Conservation (phyloP, 2,888 invertebrate species). For the Geotrupes spiniger region DNA sequence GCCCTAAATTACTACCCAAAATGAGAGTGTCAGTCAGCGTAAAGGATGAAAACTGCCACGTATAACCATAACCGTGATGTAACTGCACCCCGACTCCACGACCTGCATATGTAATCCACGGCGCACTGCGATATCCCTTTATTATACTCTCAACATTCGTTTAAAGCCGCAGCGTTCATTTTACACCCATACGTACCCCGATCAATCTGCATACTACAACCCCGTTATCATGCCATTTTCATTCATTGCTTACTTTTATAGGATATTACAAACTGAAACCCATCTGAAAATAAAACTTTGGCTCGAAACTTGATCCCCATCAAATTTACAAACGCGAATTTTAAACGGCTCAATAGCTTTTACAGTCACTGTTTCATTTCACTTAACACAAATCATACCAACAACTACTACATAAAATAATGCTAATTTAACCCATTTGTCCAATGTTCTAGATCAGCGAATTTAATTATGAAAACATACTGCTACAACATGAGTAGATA, state of each 20-base stretch:
- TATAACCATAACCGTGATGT: conserved; percentile 34
- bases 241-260: conserved; percentile 21
- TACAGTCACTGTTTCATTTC: too few species aligned
- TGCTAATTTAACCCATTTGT: too few species aligned
- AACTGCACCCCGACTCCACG: conserved; percentile 29
- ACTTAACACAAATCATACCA: too few species aligned
- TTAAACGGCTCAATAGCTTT: too few species aligned
- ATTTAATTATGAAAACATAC: too few species aligned
- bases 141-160: conserved; percentile 19
- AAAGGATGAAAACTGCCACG: conserved; percentile 31
- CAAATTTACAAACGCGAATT: too few species aligned
- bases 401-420: too few species aligned
- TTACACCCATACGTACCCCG: conserved; percentile 13
- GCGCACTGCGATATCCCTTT: conserved; percentile 19
- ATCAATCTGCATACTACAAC: conserved; percentile 20
- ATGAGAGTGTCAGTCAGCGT: conserved; percentile 35
- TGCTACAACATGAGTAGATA: too few species aligned
- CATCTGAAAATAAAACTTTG: neutral
- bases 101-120: conserved; percentile 22
- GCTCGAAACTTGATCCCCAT: too few species aligned
- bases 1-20: conserved; percentile 32
- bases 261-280: conserved; percentile 8
- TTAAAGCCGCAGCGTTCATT: conserved; percentile 16
- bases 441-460: too few species aligned
- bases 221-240: conserved; percentile 17